Percentiles rank a stretch among this genome's conserved stretches.
These are phyloP conservation scores for Oscheius sp. DNA, from an alignment of 2,888 invertebrate species.

Conservation along the genomic window DNA sequence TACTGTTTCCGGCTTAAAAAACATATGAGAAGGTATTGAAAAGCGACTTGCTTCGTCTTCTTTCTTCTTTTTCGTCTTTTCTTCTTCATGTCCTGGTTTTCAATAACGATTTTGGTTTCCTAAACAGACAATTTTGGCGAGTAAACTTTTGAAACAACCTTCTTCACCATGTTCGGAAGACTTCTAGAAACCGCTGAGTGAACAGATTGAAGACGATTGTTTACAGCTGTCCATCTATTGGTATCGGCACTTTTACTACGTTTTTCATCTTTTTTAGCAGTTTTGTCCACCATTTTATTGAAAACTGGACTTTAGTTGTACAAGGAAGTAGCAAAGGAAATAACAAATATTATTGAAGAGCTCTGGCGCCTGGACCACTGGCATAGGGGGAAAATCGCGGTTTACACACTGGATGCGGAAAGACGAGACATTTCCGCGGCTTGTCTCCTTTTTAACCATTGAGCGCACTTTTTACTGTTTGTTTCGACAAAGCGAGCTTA, in stretches of 20 bases:
- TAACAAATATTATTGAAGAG: not conserved
- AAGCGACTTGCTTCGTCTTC: slow-evolving; percentile 12
- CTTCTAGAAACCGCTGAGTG: slow-evolving; percentile 55
- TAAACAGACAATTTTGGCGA: not conserved
- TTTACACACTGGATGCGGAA: slow-evolving; percentile 34
- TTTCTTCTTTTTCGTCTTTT: slow-evolving; percentile 30
- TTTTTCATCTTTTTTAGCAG: slow-evolving; percentile 31
- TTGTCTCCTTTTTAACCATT: slow-evolving; percentile 28
- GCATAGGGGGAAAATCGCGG: slow-evolving; percentile 21
- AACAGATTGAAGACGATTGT: slow-evolving; percentile 52
- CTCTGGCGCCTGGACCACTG: too few species aligned
- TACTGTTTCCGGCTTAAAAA: slow-evolving; percentile 38
- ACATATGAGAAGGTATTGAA: not conserved
- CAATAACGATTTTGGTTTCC: slow-evolving; percentile 30
- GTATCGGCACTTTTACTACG: slow-evolving; percentile 55
- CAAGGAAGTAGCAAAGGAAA: not conserved
- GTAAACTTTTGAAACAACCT: not conserved
- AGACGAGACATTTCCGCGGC: slow-evolving; percentile 37
- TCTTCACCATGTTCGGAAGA: slow-evolving; percentile 56
- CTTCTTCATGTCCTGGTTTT: slow-evolving; percentile 33
- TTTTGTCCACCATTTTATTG: slow-evolving; percentile 9
- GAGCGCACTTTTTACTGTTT: slow-evolving; percentile 1
- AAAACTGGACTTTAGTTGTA: not conserved
- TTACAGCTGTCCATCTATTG: slow-evolving; percentile 54
- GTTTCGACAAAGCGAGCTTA: not conserved